Conservation (phyloP, 2,888 invertebrate genomes). For the Tryphoninae sp. region DNA sequence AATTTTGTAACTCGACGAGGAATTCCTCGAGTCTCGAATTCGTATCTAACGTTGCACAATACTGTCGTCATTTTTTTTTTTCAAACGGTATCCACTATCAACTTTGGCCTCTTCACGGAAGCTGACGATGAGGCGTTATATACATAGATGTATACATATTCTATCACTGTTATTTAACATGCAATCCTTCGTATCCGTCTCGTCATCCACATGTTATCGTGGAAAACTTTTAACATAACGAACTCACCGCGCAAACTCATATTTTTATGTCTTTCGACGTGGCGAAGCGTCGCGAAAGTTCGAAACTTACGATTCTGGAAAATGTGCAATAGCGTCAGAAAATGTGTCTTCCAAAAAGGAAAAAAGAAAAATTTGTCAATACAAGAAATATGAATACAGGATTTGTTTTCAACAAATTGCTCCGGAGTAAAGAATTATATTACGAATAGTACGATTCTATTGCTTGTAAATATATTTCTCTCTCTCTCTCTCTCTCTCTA, state of each 20-base stretch:
- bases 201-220: conserved; percentile 80
- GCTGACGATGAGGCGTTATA: neutral
- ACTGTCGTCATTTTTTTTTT: conserved; percentile 17
- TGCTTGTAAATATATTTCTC: conserved; percentile 78
- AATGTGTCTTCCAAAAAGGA: conserved; percentile 90
- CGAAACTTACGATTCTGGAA: conserved; percentile 27
- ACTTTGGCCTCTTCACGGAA: conserved; percentile 31
- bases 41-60: conserved; percentile 39
- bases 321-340: conserved; percentile 84
- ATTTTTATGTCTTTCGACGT: neutral
- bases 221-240: conserved; percentile 57
- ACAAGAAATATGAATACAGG: conserved; percentile 26
- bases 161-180: conserved; percentile 45
- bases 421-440: conserved; percentile 64
- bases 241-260: conserved; percentile 7
- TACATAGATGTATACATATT: neutral
- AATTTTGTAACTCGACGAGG: neutral
- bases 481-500: conserved; percentile 70
- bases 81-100: conserved; percentile 1
- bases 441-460: conserved; percentile 75
- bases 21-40: conserved; percentile 48
- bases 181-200: conserved; percentile 68
- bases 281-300: conserved; percentile 62
- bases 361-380: conserved; percentile 68
- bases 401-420: conserved; percentile 53